Percentiles rank a stretch among this genome's conserved stretches.
Evolutionary conservation across 2,797 vertebrate genomes (phyloP).

Genomic region (Malacoraja senta): DNA sequence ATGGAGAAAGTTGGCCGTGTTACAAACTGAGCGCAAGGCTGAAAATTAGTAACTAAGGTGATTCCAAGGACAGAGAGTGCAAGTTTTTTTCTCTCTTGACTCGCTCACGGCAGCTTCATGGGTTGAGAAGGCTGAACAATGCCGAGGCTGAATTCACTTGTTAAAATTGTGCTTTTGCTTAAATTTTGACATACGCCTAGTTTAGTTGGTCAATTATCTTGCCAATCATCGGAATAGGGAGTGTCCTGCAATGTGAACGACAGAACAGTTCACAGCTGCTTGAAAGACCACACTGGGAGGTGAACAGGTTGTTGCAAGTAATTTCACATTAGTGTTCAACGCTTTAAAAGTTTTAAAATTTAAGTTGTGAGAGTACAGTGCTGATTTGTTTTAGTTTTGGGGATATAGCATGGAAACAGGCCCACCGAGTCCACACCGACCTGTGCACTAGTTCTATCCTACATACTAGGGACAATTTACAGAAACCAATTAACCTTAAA

Average conservation of each 20-base stretch:
- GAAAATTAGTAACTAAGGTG: not conserved
- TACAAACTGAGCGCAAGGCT: not conserved
- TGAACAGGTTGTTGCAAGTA: not conserved
- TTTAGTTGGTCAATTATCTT: not conserved
- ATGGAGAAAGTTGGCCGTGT: not conserved
- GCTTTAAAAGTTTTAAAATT: not conserved
- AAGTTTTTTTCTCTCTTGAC: not conserved
- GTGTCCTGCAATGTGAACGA: not conserved
- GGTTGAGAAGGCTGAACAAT: not conserved
- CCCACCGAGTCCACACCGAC: too few relatives aligned
- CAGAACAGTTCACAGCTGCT: not conserved
- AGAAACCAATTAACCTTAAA: too few relatives aligned
- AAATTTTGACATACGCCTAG: not conserved
- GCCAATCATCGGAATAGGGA: not conserved
- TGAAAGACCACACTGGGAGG: not conserved
- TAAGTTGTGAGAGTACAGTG: not conserved
- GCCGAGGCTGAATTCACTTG: not conserved
- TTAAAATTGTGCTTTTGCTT: not conserved
- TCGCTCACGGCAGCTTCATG: not conserved
- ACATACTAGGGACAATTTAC: too few relatives aligned
- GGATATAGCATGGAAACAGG: too few relatives aligned
- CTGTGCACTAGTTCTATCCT: too few relatives aligned
- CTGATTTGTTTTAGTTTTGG: not conserved
- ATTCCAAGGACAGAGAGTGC: slow-evolving; percentile 12
- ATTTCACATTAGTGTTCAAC: not conserved